These are phyloP conservation scores for Rhizoglyphus robini DNA, from an alignment of 1,140 invertebrate species.

Conservation along the genomic window DNA sequence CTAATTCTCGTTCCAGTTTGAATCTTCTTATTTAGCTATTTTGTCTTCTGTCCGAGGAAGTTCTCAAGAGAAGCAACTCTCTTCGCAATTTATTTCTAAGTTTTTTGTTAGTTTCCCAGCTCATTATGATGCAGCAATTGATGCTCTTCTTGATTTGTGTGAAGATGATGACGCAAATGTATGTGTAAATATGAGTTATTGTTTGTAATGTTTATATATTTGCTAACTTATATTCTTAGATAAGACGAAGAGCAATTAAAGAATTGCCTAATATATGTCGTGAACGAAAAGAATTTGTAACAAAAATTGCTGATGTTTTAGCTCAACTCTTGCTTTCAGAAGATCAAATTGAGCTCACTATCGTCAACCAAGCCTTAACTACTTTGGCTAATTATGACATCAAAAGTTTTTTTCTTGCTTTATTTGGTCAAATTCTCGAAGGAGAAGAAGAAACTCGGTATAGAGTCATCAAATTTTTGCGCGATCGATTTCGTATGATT, in stretches of 20 bases:
- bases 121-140: constrained; percentile 65
- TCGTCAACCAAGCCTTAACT: constrained; percentile 55
- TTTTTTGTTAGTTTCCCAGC: constrained; percentile 86
- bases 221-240: constrained; percentile 48
- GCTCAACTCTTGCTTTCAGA: constrained; percentile 75
- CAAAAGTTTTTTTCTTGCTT: constrained; percentile 51
- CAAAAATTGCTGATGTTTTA: constrained; percentile 78
- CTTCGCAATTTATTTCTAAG: constrained; percentile 84
- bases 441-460: constrained; percentile 58
- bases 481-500: constrained; percentile 62
- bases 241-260: constrained; percentile 81
- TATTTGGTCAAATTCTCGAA: constrained; percentile 71
- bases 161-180: constrained; percentile 86
- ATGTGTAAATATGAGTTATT: constrained; percentile 34
- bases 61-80: constrained; percentile 75
- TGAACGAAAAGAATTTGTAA: constrained; percentile 62
- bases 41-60: constrained; percentile 67
- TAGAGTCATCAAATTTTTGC: constrained; percentile 72
- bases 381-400: constrained; percentile 48
- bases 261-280: constrained; percentile 75
- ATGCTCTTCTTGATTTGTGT: constrained; percentile 82
- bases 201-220: constrained; percentile 9
- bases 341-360: constrained; percentile 59
- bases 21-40: constrained; percentile 71
- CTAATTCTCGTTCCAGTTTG: constrained; percentile 60